phyloP scores from a whole-genome alignment of 2,113 vertebrate species.

The Calonectris borealis region DNA sequence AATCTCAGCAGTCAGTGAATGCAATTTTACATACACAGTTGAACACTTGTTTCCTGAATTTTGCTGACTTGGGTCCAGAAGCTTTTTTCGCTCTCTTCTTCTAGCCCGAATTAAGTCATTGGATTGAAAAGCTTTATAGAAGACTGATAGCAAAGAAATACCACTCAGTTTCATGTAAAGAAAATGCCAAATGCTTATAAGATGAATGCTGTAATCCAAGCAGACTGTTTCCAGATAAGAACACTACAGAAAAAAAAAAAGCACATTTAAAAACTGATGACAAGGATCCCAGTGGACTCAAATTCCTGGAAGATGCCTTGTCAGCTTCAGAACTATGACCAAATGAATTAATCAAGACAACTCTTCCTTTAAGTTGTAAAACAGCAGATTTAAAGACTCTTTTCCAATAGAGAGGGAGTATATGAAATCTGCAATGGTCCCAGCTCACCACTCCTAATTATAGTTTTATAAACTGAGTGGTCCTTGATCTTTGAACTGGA shows the following conservation, averaged over 20 bases:
- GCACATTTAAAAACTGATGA: conserved; percentile 66
- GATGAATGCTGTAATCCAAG: conserved; percentile 52
- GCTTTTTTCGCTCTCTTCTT: conserved; percentile 43
- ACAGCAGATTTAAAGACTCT: conserved; percentile 77
- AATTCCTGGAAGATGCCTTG: conserved; percentile 72
- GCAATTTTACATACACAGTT: background rate
- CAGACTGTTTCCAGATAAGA: conserved; percentile 50
- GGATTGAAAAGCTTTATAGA: conserved; percentile 58
- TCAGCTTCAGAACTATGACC: conserved; percentile 71
- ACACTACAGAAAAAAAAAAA: background rate
- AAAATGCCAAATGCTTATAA: conserved; percentile 58
- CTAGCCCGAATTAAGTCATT: conserved; percentile 49
- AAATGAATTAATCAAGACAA: conserved; percentile 74
- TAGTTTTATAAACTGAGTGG: conserved; percentile 71
- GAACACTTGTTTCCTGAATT: conserved; percentile 37
- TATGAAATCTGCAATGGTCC: conserved; percentile 73
- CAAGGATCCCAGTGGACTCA: conserved; percentile 62
- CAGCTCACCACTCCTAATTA: conserved; percentile 72
- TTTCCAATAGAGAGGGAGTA: conserved; percentile 66
- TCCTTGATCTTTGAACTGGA: conserved; percentile 53
- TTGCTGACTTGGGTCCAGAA: conserved; percentile 50
- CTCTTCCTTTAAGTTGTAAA: conserved; percentile 71
- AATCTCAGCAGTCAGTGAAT: background rate
- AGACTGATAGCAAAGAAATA: conserved; percentile 49
- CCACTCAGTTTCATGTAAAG: conserved; percentile 49